phyloP scores from a whole-genome alignment of 2,797 vertebrate species.

The Taeniopygia guttata region DNA sequence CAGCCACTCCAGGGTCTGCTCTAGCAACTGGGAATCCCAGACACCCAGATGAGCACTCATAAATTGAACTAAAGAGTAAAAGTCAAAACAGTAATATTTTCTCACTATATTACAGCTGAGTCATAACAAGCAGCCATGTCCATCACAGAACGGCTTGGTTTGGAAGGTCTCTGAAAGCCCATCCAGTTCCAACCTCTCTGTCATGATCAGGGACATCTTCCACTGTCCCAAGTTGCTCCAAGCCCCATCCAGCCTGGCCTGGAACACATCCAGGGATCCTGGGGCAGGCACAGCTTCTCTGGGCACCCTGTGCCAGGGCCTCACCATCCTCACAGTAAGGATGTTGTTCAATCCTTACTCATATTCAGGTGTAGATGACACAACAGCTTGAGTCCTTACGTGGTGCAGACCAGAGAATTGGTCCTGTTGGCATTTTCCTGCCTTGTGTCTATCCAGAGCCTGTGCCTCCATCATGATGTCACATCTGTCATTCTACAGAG shows the following conservation, averaged over 20 bases:
- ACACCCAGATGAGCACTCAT: background rate
- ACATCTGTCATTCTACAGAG: background rate
- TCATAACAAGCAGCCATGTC: background rate
- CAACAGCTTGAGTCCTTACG: background rate
- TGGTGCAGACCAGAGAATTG: fast-evolving
- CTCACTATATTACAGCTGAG: background rate
- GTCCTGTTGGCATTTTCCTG: background rate
- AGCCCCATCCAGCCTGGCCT: background rate
- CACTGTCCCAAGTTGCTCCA: background rate
- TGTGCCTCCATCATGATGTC: background rate
- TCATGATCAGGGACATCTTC: background rate
- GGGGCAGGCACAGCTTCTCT: background rate
- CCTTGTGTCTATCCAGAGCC: background rate
- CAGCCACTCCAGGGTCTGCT: background rate
- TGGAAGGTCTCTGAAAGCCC: background rate
- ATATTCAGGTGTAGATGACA: background rate
- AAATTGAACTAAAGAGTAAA: background rate
- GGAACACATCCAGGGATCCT: background rate
- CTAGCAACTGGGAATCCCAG: background rate
- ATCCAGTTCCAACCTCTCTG: background rate
- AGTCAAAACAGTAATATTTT: background rate
- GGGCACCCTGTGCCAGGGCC: fast-evolving
- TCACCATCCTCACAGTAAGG: background rate
- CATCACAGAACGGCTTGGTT: background rate
- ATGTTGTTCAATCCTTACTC: background rate